A percentile compares a stretch with the other conserved stretches of the same genome.
These are phyloP conservation scores for Paragorgia papillata DNA, from an alignment of 92 coral and sea anemone species.

Conservation along the genomic window DNA sequence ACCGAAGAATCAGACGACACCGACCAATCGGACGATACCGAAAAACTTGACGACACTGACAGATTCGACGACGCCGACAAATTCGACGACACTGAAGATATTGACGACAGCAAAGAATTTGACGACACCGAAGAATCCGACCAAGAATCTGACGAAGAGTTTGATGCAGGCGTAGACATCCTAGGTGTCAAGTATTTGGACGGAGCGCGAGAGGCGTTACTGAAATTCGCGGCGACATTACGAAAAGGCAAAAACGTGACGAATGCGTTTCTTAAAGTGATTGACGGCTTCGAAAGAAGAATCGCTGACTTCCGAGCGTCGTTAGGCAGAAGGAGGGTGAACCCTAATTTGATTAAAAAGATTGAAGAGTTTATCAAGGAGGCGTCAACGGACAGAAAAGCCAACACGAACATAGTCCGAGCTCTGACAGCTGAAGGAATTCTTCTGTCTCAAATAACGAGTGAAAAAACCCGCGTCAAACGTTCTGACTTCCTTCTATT, in stretches of 20 bases:
- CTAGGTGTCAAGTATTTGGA: constrained; percentile 8
- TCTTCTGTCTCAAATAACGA: background rate
- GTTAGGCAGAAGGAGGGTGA: background rate
- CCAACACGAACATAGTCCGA: constrained; percentile 9
- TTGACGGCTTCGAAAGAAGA: constrained; percentile 15
- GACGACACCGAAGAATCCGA: background rate
- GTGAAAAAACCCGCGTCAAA: background rate
- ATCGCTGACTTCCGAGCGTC: constrained; percentile 18
- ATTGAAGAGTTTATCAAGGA: constrained; percentile 1
- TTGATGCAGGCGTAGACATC: no score
- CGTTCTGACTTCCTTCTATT: background rate
- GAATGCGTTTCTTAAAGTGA: constrained; percentile 21
- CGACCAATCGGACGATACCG: no score
- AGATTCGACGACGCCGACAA: no score
- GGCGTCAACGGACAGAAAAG: constrained; percentile 14
- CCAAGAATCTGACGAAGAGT: background rate
- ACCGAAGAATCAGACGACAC: background rate
- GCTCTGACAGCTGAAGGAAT: constrained; percentile 8
- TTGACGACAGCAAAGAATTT: no score
- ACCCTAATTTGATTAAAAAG: background rate
- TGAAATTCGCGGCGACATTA: background rate
- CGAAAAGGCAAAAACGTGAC: constrained; percentile 21
- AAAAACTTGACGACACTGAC: no score
- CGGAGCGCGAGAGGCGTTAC: background rate
- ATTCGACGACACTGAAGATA: no score